Conservation (phyloP, 2,797 vertebrate species). For the Vireo griseus region DNA sequence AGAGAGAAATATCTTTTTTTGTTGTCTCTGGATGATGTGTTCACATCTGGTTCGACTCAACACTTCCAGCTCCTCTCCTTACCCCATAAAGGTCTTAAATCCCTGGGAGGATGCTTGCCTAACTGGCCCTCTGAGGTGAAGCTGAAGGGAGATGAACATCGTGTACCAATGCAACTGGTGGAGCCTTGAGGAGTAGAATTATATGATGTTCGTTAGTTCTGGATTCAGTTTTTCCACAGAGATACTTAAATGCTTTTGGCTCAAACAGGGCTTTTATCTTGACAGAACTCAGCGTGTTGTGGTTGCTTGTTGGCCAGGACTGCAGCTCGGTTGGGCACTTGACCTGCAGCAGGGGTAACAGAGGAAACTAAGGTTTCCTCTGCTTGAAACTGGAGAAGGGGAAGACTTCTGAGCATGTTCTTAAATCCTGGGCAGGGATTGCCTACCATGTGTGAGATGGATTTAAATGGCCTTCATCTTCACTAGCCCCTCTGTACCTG, state of each 20-base stretch:
- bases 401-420: not conserved
- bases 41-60: slow-evolving; percentile 73
- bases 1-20: not conserved
- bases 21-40: slow-evolving; percentile 5
- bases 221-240: slow-evolving; percentile 44
- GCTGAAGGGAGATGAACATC: slow-evolving; percentile 66
- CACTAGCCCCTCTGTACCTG: not conserved
- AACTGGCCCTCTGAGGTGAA: slow-evolving; percentile 62
- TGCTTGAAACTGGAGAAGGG: not conserved
- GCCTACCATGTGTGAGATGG: not conserved
- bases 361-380: not conserved
- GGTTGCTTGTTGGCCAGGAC: slow-evolving; percentile 2
- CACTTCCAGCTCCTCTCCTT: slow-evolving; percentile 7
- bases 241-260: slow-evolving; percentile 7
- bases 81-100: slow-evolving; percentile 66
- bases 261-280: not conserved
- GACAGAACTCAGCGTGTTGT: slow-evolving; percentile 16
- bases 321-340: slow-evolving; percentile 11
- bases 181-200: not conserved
- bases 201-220: not conserved
- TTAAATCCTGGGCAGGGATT: not conserved
- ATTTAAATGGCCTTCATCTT: not conserved
- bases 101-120: slow-evolving; percentile 60
- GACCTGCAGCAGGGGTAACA: not conserved
- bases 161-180: slow-evolving; percentile 31